Conservation (phyloP, 1,140 invertebrate species). For the Babylonia areolata region DNA sequence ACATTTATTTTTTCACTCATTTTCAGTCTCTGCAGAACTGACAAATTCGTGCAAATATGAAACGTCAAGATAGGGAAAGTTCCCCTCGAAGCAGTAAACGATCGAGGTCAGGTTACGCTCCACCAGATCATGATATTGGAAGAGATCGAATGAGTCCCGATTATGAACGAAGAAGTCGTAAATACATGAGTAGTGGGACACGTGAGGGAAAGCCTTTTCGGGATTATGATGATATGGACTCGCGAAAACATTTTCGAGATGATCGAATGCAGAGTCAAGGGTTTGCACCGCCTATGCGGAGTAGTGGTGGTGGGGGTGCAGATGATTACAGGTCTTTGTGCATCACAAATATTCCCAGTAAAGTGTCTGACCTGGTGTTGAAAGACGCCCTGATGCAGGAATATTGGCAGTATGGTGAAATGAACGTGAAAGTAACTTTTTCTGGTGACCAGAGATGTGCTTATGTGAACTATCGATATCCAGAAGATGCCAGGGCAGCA, state of each 20-base stretch:
- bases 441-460: constrained; percentile 91
- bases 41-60: constrained; percentile 72
- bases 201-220: constrained; percentile 57
- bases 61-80: constrained; percentile 67
- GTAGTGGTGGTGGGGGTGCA: constrained; percentile 32
- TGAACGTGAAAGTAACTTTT: constrained; percentile 93
- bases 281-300: constrained; percentile 46
- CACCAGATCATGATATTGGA: constrained; percentile 73
- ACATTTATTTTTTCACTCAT: no score
- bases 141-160: constrained; percentile 73
- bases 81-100: constrained; percentile 77
- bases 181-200: constrained; percentile 21
- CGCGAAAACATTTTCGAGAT: constrained; percentile 58
- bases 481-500: constrained; percentile 95
- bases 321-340: constrained; percentile 91
- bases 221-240: constrained; percentile 58
- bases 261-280: constrained; percentile 55
- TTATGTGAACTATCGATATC: constrained; percentile 95
- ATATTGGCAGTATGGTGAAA: constrained; percentile 96
- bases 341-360: constrained; percentile 93
- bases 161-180: constrained; percentile 62
- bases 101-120: constrained; percentile 71
- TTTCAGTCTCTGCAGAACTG: neutral
- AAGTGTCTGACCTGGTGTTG: constrained; percentile 93
- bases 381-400: constrained; percentile 95